phyloP scores from a whole-genome alignment of 1,140 invertebrate genomes.

The honey bee (Apis mellifera) region Amel_HAv3.1 CM009945.2:2315001-2315500 shows the following conservation, averaged over 20 bases:
- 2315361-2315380: background rate
- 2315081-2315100: too few species aligned
- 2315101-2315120: background rate
- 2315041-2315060: background rate
- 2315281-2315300: constrained; percentile 61
- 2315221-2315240: constrained; percentile 27
- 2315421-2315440: too few species aligned
- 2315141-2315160: too few species aligned
- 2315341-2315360: background rate
- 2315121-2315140: background rate
- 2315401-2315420: too few species aligned
- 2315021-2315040: constrained; percentile 24
- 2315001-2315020: constrained; percentile 32
- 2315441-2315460: too few species aligned
- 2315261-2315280: constrained; percentile 66
- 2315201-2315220: constrained; percentile 52
- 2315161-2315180: background rate
- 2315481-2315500: too few species aligned
- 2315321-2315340: background rate
- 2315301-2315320: background rate
- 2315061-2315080: background rate
- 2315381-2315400: too few species aligned
- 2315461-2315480: too few species aligned
- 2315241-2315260: constrained; percentile 60
- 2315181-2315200: background rate